These are phyloP conservation scores for Leptodactylus fallax DNA, from an alignment of 2,797 vertebrate genomes.

Conservation along the genomic window DNA sequence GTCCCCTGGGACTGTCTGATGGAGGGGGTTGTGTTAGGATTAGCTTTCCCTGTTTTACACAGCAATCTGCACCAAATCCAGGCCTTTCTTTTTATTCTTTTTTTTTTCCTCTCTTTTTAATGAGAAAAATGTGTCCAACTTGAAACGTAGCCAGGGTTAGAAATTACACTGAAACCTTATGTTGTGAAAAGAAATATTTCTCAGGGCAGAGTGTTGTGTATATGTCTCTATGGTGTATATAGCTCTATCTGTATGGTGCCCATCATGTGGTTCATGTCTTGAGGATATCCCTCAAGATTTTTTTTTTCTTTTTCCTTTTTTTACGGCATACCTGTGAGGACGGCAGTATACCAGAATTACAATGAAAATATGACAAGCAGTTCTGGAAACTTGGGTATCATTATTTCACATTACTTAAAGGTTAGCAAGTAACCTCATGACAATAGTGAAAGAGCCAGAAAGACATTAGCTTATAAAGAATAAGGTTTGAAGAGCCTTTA, in stretches of 20 bases:
- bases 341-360: conserved; percentile 2
- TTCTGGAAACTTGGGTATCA: conserved; percentile 29
- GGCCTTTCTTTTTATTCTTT: conserved; percentile 49
- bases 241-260: conserved; percentile 27
- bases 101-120: conserved; percentile 51
- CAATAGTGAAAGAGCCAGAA: conserved; percentile 3
- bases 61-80: conserved; percentile 61
- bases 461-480: not conserved
- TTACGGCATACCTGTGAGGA: not conserved
- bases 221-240: not conserved
- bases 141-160: conserved; percentile 55
- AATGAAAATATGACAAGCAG: conserved; percentile 14
- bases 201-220: conserved; percentile 35
- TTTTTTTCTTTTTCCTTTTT: too few relatives aligned
- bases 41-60: conserved; percentile 63
- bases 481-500: not conserved
- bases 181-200: conserved; percentile 56
- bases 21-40: conserved; percentile 60
- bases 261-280: conserved; percentile 26
- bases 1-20: conserved; percentile 54
- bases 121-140: conserved; percentile 63
- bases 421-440: conserved; percentile 26
- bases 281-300: not conserved
- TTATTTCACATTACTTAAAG: conserved; percentile 43
- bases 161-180: conserved; percentile 63